These are phyloP conservation scores for Dendrolimus pini DNA, from an alignment of 2,888 invertebrate genomes.

Conservation along the genomic window DNA sequence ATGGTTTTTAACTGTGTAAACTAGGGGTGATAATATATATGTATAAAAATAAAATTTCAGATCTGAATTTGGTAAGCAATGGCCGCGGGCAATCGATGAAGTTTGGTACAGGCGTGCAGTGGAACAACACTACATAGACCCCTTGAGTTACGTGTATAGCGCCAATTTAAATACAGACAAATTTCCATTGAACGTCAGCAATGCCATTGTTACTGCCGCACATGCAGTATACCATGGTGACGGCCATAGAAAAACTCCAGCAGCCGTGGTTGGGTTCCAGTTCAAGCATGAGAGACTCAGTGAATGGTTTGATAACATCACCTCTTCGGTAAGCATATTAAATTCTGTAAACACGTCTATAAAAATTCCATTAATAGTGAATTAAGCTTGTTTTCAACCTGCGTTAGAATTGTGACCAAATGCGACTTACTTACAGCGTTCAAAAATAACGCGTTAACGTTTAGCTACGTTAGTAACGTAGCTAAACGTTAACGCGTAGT, in stretches of 20 bases:
- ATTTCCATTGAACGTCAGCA: conserved; percentile 73
- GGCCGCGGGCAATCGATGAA: conserved; percentile 89
- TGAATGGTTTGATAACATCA: conserved; percentile 87
- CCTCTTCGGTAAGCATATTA: conserved; percentile 78
- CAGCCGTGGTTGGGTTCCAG: conserved; percentile 86
- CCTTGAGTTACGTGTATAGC: conserved; percentile 87
- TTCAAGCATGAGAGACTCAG: conserved; percentile 87
- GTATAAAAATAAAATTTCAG: conserved; percentile 43
- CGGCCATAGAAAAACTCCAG: conserved; percentile 78
- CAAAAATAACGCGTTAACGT: no score
- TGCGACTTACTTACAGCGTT: no score
- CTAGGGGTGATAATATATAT: not conserved
- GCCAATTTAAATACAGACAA: conserved; percentile 56
- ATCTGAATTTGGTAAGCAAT: conserved; percentile 83
- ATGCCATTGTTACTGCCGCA: conserved; percentile 88
- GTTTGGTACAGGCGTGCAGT: conserved; percentile 93
- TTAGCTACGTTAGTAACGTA: no score
- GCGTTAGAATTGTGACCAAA: no score
- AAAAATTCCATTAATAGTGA: no score
- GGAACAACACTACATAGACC: conserved; percentile 87
- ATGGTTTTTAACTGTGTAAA: no score
- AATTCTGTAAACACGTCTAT: not conserved
- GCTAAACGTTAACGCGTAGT: no score
- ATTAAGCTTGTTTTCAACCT: no score
- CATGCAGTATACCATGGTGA: conserved; percentile 86